These are phyloP conservation scores for Meiosimyza decipiens DNA, from an alignment of 2,888 invertebrate genomes.

Conservation along the genomic window DNA sequence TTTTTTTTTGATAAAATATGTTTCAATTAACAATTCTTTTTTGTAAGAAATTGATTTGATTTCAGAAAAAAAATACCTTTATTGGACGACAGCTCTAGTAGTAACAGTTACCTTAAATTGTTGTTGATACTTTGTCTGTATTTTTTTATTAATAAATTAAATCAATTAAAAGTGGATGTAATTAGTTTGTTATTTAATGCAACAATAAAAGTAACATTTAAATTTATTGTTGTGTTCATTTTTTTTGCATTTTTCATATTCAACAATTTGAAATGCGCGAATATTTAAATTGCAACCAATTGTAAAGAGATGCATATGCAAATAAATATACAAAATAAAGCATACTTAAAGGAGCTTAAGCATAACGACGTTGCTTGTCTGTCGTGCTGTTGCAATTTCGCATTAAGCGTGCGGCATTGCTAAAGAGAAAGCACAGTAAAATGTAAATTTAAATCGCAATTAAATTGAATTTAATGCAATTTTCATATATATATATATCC, in stretches of 20 bases:
- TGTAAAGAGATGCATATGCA: too few relatives aligned
- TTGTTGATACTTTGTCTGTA: neutral
- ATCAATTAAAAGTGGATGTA: conserved; percentile 8
- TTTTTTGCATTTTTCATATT: neutral
- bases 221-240: neutral
- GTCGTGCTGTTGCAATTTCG: too few relatives aligned
- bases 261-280: too few relatives aligned
- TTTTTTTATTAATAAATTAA: neutral
- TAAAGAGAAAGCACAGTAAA: neutral
- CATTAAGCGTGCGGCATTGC: neutral
- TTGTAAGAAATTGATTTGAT: too few relatives aligned
- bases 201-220: conserved; percentile 1
- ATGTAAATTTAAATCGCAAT: conserved; percentile 9
- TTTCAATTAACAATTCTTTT: too few relatives aligned
- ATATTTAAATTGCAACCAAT: too few relatives aligned
- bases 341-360: conserved; percentile 22
- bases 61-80: too few relatives aligned
- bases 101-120: neutral
- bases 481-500: neutral
- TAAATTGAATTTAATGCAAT: conserved; percentile 17
- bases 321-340: neutral
- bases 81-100: too few relatives aligned
- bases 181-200: conserved; percentile 10
- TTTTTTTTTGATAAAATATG: too few relatives aligned
- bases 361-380: neutral